These are phyloP conservation scores for Ciconia stormi DNA, from an alignment of 2,113 vertebrate genomes.

Conservation along the genomic window DNA sequence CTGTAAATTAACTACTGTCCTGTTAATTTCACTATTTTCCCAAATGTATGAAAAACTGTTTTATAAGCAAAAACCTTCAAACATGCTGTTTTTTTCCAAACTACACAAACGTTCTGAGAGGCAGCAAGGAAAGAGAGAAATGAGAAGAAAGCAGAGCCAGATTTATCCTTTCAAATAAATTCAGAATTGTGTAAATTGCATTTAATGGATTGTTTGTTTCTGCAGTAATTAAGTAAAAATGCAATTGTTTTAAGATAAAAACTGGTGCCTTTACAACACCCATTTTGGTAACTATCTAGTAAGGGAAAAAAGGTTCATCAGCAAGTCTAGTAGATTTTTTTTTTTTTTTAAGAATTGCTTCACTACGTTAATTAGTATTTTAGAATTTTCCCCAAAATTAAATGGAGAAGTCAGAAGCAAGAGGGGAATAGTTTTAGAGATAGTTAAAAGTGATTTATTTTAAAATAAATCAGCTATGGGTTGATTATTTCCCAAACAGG, in stretches of 20 bases:
- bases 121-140: not conserved
- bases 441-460: constrained; percentile 60
- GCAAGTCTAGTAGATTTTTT: not conserved
- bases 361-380: not conserved
- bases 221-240: not conserved
- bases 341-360: not conserved
- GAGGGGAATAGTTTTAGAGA: not conserved
- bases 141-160: not conserved
- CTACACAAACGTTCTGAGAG: not conserved
- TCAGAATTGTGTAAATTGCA: not conserved
- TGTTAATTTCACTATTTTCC: not conserved
- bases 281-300: not conserved
- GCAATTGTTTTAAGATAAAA: not conserved
- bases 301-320: not conserved
- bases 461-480: constrained; percentile 59
- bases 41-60: not conserved
- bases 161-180: not conserved
- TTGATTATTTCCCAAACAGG: constrained; percentile 71
- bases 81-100: not conserved
- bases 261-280: not conserved
- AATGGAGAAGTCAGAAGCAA: not conserved
- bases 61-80: not conserved
- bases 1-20: not conserved
- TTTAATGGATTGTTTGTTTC: not conserved
- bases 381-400: not conserved